phyloP scores from a whole-genome alignment of 2,113 vertebrate genomes.

The Marmota flaviventris region DNA sequence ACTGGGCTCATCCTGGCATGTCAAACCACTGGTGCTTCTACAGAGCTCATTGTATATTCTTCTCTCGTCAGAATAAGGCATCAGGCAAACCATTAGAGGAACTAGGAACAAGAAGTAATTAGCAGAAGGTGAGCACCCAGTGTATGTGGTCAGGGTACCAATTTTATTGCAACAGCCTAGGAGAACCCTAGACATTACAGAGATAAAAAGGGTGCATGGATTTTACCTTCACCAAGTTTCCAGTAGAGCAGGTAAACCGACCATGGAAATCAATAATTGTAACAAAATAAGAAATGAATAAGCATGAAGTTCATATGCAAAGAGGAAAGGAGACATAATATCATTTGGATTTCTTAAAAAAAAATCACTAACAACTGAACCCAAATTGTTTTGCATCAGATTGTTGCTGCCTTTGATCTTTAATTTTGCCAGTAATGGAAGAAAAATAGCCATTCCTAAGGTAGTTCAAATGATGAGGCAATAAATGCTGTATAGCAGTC shows the following conservation, averaged over 20 bases:
- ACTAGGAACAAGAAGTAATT: not conserved
- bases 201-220: not conserved
- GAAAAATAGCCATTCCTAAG: not conserved
- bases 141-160: not conserved
- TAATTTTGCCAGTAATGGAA: not conserved
- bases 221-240: not conserved
- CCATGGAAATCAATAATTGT: not conserved
- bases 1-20: not conserved
- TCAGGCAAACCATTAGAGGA: not conserved
- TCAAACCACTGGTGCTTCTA: not conserved
- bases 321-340: not conserved
- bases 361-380: not conserved
- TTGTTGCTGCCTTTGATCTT: not conserved
- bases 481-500: not conserved
- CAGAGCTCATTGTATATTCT: not conserved
- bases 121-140: not conserved
- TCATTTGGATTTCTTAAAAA: not conserved
- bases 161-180: not conserved
- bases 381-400: not conserved
- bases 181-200: not conserved
- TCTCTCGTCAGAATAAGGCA: not conserved
- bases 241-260: not conserved
- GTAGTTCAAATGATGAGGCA: not conserved
- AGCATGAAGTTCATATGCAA: not conserved
- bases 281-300: not conserved